A percentile compares a stretch with the other conserved stretches of the same genome.
These are phyloP conservation scores for Toxonevra muliebris DNA, from an alignment of 2,888 invertebrate species.

Conservation along the genomic window DNA sequence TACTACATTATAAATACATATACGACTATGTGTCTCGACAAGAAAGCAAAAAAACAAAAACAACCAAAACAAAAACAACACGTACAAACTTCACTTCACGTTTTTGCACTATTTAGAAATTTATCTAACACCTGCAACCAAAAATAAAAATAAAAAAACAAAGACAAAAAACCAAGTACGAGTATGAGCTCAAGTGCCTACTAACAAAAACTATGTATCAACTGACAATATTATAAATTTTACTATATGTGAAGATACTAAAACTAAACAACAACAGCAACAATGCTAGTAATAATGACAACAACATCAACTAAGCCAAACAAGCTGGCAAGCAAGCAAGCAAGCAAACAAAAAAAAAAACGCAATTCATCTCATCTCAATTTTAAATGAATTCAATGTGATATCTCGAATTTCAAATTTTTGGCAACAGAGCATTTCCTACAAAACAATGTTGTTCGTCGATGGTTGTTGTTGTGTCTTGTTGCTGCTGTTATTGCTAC, in stretches of 20 bases:
- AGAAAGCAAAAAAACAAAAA: neutral
- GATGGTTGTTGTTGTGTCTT: neutral
- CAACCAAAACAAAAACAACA: slow-evolving; percentile 34
- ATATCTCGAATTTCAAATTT: slow-evolving; percentile 10
- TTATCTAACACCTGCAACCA: slow-evolving; percentile 45
- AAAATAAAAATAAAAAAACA: too few relatives aligned
- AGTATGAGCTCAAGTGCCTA: too few relatives aligned
- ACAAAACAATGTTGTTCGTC: neutral
- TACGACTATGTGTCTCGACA: too few relatives aligned
- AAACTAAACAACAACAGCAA: too few relatives aligned
- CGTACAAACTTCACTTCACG: slow-evolving; percentile 43
- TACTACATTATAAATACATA: too few relatives aligned
- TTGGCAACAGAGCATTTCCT: slow-evolving; percentile 3
- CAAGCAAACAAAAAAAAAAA: slow-evolving; percentile 9
- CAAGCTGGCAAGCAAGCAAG: too few relatives aligned
- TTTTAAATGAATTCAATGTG: slow-evolving; percentile 37
- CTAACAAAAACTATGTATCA: too few relatives aligned
- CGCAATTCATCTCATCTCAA: slow-evolving; percentile 36
- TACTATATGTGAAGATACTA: too few relatives aligned
- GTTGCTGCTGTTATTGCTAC: neutral
- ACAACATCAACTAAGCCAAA: too few relatives aligned
- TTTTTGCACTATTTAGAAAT: slow-evolving; percentile 46
- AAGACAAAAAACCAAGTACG: too few relatives aligned
- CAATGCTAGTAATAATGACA: too few relatives aligned
- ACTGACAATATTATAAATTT: too few relatives aligned